A percentile compares a stretch with the other conserved stretches of the same genome.
phyloP scores from a whole-genome alignment of 1,140 invertebrate genomes.

The Drosophila micromelanica region DNA sequence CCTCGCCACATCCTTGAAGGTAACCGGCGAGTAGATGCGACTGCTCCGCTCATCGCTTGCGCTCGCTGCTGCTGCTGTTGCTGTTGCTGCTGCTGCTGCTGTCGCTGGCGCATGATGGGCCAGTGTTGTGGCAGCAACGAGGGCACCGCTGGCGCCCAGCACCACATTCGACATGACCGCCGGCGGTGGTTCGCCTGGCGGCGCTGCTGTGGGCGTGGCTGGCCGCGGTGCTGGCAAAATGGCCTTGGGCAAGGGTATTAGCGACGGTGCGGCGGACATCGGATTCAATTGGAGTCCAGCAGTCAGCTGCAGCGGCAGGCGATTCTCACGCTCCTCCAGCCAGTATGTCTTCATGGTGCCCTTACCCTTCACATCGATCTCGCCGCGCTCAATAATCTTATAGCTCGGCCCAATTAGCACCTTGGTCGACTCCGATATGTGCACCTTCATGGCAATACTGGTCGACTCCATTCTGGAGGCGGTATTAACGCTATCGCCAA shows the following conservation, averaged over 20 bases:
- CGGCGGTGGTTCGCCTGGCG: slow-evolving; percentile 18
- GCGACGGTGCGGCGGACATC: slow-evolving; percentile 48
- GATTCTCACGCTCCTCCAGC: slow-evolving; percentile 89
- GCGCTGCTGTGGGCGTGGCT: slow-evolving; percentile 25
- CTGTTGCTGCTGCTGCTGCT: slow-evolving; percentile 1
- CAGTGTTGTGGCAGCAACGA: slow-evolving; percentile 56
- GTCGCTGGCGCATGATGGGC: slow-evolving; percentile 82
- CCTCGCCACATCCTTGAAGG: slow-evolving; percentile 92
- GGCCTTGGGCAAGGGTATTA: slow-evolving; percentile 57
- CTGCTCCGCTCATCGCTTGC: slow-evolving; percentile 85
- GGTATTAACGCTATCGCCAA: slow-evolving; percentile 97
- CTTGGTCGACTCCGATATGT: slow-evolving; percentile 95
- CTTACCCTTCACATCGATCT: slow-evolving; percentile 94
- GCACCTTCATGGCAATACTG: slow-evolving; percentile 96
- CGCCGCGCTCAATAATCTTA: slow-evolving; percentile 91
- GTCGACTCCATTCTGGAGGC: slow-evolving; percentile 97
- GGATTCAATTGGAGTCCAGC: slow-evolving; percentile 60
- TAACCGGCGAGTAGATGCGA: slow-evolving; percentile 92
- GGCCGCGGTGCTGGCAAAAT: slow-evolving; percentile 47
- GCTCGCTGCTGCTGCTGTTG: slow-evolving; percentile 69
- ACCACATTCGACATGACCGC: slow-evolving; percentile 48
- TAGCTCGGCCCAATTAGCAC: slow-evolving; percentile 91
- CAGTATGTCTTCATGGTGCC: slow-evolving; percentile 97
- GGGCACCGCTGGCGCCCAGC: slow-evolving; percentile 42
- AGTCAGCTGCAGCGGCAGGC: slow-evolving; percentile 85